Conservation (phyloP, 2,113 vertebrate genomes). For the Gymnorhina tibicen region DNA sequence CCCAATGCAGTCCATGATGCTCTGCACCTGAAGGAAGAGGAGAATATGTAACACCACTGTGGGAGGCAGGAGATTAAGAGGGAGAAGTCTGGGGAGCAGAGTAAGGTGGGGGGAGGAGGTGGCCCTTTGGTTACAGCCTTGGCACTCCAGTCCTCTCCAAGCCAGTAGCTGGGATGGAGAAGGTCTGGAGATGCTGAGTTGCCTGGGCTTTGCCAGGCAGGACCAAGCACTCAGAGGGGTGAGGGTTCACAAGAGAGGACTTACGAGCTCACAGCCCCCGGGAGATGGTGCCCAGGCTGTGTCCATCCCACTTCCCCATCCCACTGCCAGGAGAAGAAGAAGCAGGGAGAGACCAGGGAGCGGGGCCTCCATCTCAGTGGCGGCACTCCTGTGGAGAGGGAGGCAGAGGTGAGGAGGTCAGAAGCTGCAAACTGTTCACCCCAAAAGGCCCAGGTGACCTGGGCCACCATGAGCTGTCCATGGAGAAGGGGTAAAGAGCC, state of each 20-base stretch:
- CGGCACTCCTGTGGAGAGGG: slow-evolving; percentile 41
- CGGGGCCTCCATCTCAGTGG: slow-evolving; percentile 72
- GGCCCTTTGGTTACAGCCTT: neutral
- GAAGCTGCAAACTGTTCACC: neutral
- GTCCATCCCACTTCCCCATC: slow-evolving; percentile 30
- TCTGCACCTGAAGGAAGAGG: slow-evolving; percentile 72
- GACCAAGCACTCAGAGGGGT: neutral
- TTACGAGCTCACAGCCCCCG: slow-evolving; percentile 64
- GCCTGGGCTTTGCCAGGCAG: neutral
- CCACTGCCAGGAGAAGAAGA: slow-evolving; percentile 51
- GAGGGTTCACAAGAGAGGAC: slow-evolving; percentile 20
- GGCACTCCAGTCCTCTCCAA: neutral
- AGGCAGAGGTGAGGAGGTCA: neutral
- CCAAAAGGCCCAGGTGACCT: neutral
- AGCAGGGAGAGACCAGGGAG: slow-evolving; percentile 63
- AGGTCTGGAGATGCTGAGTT: neutral
- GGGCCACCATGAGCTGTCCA: neutral
- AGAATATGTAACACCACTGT: neutral
- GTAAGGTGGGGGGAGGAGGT: neutral
- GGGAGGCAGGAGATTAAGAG: neutral
- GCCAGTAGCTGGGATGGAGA: neutral
- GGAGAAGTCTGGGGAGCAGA: neutral
- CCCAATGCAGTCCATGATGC: slow-evolving; percentile 71
- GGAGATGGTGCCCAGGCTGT: neutral
- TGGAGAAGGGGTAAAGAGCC: neutral